A percentile compares a stretch with the other conserved stretches of the same genome.
Conservation (phyloP, 2,888 invertebrate genomes). For the Drosophila mulleri region DNA sequence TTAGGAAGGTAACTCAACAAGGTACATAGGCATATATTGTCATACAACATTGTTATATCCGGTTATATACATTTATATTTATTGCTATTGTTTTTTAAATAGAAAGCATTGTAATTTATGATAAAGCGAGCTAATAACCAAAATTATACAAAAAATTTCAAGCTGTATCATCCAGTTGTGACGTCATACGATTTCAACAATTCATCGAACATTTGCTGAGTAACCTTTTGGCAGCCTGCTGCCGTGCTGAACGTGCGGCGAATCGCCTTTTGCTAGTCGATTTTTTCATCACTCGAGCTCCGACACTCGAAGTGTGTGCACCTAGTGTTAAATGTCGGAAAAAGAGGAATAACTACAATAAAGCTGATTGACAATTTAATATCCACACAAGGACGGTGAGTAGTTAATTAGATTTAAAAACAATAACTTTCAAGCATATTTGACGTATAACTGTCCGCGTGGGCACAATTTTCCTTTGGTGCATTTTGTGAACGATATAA, state of each 20-base stretch:
- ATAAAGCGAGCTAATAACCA: background rate
- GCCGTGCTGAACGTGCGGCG: background rate
- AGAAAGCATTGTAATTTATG: background rate
- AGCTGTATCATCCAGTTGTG: background rate
- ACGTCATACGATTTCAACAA: conserved; percentile 10
- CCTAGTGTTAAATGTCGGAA: background rate
- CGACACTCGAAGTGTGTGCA: conserved; percentile 32
- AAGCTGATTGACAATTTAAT: background rate
- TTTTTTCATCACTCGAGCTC: conserved; percentile 36
- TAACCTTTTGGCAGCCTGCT: background rate
- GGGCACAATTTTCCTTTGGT: background rate
- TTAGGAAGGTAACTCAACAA: background rate
- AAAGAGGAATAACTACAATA: background rate
- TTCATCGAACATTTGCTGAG: background rate
- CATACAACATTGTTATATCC: background rate
- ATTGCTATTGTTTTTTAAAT: background rate
- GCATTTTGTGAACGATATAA: background rate
- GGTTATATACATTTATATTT: no score
- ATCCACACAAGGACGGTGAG: conserved; percentile 3
- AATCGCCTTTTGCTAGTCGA: background rate
- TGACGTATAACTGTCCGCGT: background rate
- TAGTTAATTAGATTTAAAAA: background rate
- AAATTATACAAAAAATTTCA: background rate
- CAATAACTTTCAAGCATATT: background rate
- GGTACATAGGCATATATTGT: background rate